Evolutionary conservation across 2,797 vertebrate genomes (phyloP), one percentile per base, ranked within the genome.

Genomic region (Masticophis lateralis): DNA sequence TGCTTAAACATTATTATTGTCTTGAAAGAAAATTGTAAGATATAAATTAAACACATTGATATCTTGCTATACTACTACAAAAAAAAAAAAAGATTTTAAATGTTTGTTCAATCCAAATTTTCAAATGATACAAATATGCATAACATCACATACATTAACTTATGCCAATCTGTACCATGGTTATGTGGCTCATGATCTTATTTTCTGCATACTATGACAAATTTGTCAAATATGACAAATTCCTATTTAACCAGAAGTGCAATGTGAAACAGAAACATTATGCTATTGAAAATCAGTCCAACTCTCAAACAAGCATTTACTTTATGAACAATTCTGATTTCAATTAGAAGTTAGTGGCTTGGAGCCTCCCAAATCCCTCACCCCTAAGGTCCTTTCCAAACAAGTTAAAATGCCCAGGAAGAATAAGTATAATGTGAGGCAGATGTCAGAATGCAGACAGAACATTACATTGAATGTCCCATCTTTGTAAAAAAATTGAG

Each of bases 201-300:
- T 55, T 92, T 43, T 94, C 11, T 90, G 32, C 93, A 22, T 69
- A 91, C 91, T 83, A 87, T 2, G 90, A 37, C 37, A 37, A 37
- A 37, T 37, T 37, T 37, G 37, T 37, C 37, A 37, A 37, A 37
- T 37, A 37, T 37, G 37, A 37, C 43, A 1, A 0, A 0, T 27
- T 92, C 92, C 91, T 91, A 51, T 91, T 95, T 92, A 63, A 5
- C 57, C 95, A 95, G 87, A 79, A 93, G 86, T 93, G 74, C 13
- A 94, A 88, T 86, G 91, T 63, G 55, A 88, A 57, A 56, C 89
- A 37, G 94, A 88, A 43, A 90, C 28, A 5, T 69, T 43, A 55
- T 47, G 79, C n/a, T 87, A 79, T 0, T 93, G 74, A 83, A 66
- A 95, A 91, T 7, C 57, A 79, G 51, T 53, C 94, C 89, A 57